Evolutionary conservation across 2,797 vertebrate species (phyloP).

Genomic region (Spea hammondii): DNA sequence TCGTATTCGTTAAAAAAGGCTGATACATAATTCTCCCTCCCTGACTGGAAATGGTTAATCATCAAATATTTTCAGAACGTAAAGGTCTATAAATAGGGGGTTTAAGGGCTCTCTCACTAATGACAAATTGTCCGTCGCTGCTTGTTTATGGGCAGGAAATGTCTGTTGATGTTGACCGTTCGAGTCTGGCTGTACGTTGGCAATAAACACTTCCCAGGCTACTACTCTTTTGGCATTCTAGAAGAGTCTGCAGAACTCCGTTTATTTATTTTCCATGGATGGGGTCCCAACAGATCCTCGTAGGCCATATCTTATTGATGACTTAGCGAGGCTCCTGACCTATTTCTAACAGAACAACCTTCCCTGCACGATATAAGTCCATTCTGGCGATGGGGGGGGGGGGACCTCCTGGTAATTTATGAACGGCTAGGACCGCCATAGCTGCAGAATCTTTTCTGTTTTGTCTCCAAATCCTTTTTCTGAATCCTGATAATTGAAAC

Average conservation of each 20-base stretch:
- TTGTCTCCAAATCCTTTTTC: slow-evolving; percentile 83
- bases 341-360: neutral
- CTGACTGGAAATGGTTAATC: too few relatives aligned
- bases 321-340: too few relatives aligned
- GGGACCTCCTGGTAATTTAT: slow-evolving; percentile 72
- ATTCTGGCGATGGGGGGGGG: slow-evolving; percentile 69
- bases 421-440: slow-evolving; percentile 79
- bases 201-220: slow-evolving; percentile 1
- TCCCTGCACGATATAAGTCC: slow-evolving; percentile 58
- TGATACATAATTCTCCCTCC: too few relatives aligned
- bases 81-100: too few relatives aligned
- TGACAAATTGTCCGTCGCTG: neutral
- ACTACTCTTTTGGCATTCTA: neutral
- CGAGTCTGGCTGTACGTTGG: neutral
- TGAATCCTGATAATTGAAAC: slow-evolving; percentile 89
- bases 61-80: too few relatives aligned
- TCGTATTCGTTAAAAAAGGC: too few relatives aligned
- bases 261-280: neutral
- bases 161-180: slow-evolving; percentile 4
- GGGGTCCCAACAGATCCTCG: neutral
- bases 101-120: neutral
- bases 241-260: neutral
- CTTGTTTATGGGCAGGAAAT: slow-evolving; percentile 7
- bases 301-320: neutral
- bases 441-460: slow-evolving; percentile 73